These are phyloP conservation scores for Argyresthia albistria DNA, from an alignment of 2,888 invertebrate genomes.

Conservation along the genomic window DNA sequence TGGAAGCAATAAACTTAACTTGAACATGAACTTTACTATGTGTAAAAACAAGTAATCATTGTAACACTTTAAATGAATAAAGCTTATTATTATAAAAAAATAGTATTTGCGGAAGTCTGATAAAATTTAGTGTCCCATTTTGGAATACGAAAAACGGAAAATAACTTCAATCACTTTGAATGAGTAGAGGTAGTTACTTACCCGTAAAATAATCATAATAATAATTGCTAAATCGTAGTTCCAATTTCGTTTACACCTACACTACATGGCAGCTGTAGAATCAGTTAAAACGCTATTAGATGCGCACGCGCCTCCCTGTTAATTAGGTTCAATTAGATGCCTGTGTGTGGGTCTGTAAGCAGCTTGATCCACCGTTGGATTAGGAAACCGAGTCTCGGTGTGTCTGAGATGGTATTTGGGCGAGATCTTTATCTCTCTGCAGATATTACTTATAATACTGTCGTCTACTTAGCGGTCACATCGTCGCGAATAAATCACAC, in stretches of 20 bases:
- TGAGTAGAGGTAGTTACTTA: background rate
- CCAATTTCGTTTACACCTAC: constrained; percentile 27
- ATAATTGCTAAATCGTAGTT: constrained; percentile 35
- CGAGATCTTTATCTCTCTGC: background rate
- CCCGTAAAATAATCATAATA: background rate
- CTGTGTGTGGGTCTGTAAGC: constrained; percentile 21
- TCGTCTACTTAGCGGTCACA: too few species aligned
- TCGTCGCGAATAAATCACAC: too few species aligned
- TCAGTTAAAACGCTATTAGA: constrained; percentile 32
- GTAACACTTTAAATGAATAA: too few species aligned
- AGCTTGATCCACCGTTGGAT: constrained; percentile 41
- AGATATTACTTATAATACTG: too few species aligned
- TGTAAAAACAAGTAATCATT: too few species aligned
- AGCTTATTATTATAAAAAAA: too few species aligned
- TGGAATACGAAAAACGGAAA: too few species aligned
- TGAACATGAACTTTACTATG: too few species aligned
- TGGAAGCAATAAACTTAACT: too few species aligned
- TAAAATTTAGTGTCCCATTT: too few species aligned
- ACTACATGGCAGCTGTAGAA: constrained; percentile 33
- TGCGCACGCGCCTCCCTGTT: constrained; percentile 39
- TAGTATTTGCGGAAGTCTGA: too few species aligned
- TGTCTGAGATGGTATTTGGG: background rate
- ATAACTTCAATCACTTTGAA: background rate
- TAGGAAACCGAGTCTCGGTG: constrained; percentile 6
- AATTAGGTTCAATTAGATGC: constrained; percentile 55